phyloP scores from a whole-genome alignment of 2,113 vertebrate species.

The Percina caprodes region DNA sequence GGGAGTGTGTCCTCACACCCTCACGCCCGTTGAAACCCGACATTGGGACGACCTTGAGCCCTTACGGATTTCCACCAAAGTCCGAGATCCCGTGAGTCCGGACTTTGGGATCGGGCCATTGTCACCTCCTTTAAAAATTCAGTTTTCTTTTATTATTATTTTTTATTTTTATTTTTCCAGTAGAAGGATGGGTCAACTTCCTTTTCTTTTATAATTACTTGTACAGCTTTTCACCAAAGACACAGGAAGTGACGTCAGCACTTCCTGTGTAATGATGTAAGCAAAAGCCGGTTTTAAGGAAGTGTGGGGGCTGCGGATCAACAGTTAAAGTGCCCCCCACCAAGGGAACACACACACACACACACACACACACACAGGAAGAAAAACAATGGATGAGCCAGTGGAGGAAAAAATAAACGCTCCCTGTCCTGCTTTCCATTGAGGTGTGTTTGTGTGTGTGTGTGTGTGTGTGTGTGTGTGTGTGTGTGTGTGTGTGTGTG shows the following conservation, averaged over 20 bases:
- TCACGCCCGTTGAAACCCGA: too few relatives aligned
- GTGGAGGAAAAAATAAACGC: conserved; percentile 59
- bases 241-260: conserved; percentile 60
- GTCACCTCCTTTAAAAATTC: too few relatives aligned
- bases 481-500: conserved; percentile 12
- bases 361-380: conserved; percentile 42
- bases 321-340: conserved; percentile 21
- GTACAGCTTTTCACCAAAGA: background rate
- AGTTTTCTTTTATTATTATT: too few relatives aligned
- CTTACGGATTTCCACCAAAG: too few relatives aligned
- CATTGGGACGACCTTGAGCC: too few relatives aligned
- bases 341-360: conserved; percentile 1
- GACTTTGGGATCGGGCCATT: too few relatives aligned
- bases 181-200: conserved; percentile 31
- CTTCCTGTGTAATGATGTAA: too few relatives aligned
- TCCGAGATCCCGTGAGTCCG: too few relatives aligned
- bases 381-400: conserved; percentile 69
- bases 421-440: conserved; percentile 36
- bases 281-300: conserved; percentile 46
- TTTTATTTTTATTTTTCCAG: too few relatives aligned
- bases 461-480: conserved; percentile 1
- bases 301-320: conserved; percentile 49
- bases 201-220: background rate
- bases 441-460: conserved; percentile 19
- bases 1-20: too few relatives aligned